A percentile compares a stretch with the other conserved stretches of the same genome.
Evolutionary conservation across 2,888 invertebrate species (phyloP).

Genomic region (Anodontia alba): DNA sequence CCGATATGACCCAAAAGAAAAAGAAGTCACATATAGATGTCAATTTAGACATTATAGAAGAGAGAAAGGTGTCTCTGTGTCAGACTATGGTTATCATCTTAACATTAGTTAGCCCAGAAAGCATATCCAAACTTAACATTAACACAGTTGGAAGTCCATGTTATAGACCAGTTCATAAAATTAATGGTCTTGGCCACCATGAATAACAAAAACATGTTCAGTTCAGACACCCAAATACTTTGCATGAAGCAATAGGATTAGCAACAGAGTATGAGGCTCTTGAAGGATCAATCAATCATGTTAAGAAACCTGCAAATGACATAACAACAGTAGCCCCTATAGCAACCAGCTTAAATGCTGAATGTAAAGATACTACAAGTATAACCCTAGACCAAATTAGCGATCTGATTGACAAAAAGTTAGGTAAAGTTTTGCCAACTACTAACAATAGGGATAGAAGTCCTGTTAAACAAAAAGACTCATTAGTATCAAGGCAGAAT

Average conservation of each 20-base stretch:
- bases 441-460: too few relatives aligned
- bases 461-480: too few relatives aligned
- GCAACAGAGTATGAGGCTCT: conserved; percentile 10
- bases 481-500: not conserved
- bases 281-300: not conserved
- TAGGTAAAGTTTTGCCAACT: not conserved
- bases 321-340: not conserved
- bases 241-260: conserved; percentile 17
- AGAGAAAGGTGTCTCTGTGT: conserved; percentile 8
- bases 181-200: conserved; percentile 21
- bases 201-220: conserved; percentile 31
- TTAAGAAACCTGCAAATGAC: not conserved
- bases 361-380: not conserved
- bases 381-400: not conserved
- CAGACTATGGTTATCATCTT: conserved; percentile 38
- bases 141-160: not conserved
- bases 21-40: conserved; percentile 27
- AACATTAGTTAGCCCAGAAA: conserved; percentile 17
- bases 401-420: not conserved
- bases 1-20: conserved; percentile 30
- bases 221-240: conserved; percentile 16
- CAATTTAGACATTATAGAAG: conserved; percentile 34
- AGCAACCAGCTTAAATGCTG: not conserved
- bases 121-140: conserved; percentile 23
- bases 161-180: conserved; percentile 30